Conservation (phyloP, 2,797 vertebrate species). For the Gila robusta region DNA sequence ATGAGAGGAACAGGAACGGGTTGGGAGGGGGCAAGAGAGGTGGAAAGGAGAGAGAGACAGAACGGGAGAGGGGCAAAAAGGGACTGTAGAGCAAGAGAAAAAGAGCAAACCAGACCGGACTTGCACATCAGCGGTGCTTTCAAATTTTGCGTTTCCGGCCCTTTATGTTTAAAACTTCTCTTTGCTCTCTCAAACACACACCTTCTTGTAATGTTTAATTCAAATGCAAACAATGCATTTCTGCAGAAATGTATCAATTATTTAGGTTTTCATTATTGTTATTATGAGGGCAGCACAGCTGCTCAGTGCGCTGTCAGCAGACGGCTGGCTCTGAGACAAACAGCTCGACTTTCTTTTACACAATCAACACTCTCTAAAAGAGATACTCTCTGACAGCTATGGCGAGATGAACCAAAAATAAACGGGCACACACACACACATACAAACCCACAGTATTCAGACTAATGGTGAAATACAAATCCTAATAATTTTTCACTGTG, state of each 20-base stretch:
- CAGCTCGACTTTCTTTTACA: conserved; percentile 54
- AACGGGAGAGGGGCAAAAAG: background rate
- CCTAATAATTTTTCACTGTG: background rate
- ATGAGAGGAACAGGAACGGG: conserved; percentile 44
- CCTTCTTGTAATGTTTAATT: conserved; percentile 69
- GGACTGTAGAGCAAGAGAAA: background rate
- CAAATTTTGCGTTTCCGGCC: conserved; percentile 46
- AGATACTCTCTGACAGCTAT: conserved; percentile 67
- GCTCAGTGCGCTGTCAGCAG: conserved; percentile 40
- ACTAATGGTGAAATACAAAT: background rate
- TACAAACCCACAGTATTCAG: conserved; percentile 9
- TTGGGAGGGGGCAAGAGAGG: conserved; percentile 27
- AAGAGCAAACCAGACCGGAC: conserved; percentile 42
- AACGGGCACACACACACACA: conserved; percentile 44
- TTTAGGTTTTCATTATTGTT: conserved; percentile 67
- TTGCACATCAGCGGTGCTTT: conserved; percentile 27
- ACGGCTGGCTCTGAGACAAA: conserved; percentile 54
- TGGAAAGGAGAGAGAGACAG: conserved; percentile 12
- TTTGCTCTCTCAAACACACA: conserved; percentile 51
- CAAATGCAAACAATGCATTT: conserved; percentile 69
- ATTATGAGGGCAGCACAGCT: conserved; percentile 61
- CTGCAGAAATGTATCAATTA: conserved; percentile 66
- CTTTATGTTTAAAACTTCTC: conserved; percentile 40
- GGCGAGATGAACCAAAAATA: conserved; percentile 60
- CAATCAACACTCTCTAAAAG: conserved; percentile 64